Percentiles rank a stretch among this genome's conserved stretches.
Conservation (phyloP, 2,113 vertebrate genomes). For the Indicator maculatus region DNA sequence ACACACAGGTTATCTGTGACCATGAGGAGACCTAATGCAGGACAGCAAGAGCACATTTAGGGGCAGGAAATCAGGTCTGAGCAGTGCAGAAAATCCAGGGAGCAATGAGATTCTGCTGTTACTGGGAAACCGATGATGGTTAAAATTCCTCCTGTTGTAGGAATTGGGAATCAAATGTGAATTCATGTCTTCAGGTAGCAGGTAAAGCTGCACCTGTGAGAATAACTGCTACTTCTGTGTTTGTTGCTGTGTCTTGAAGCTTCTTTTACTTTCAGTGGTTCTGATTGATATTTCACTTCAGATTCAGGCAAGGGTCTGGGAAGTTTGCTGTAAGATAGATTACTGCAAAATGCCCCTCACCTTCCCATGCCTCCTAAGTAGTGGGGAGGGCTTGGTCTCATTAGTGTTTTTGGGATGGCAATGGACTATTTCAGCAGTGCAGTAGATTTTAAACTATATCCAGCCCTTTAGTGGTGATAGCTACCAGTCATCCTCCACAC, state of each 20-base stretch:
- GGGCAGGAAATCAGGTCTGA: neutral
- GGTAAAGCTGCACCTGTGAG: neutral
- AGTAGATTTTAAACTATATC: neutral
- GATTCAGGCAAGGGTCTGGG: neutral
- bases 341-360: neutral
- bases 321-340: neutral
- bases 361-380: accelerated
- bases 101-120: neutral
- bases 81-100: neutral
- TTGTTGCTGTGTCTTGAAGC: neutral
- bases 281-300: neutral
- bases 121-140: neutral
- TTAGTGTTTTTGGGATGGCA: neutral
- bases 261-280: neutral
- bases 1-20: neutral
- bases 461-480: neutral
- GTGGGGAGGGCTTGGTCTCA: neutral
- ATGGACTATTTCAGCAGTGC: neutral
- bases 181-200: neutral
- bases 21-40: neutral
- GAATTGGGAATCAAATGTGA: neutral
- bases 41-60: neutral
- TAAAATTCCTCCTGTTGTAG: neutral
- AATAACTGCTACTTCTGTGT: neutral
- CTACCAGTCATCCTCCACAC: neutral